Base-by-base conservation (phyloP, 1,140 invertebrate species). In the Drosophila fuyamai region DNA sequence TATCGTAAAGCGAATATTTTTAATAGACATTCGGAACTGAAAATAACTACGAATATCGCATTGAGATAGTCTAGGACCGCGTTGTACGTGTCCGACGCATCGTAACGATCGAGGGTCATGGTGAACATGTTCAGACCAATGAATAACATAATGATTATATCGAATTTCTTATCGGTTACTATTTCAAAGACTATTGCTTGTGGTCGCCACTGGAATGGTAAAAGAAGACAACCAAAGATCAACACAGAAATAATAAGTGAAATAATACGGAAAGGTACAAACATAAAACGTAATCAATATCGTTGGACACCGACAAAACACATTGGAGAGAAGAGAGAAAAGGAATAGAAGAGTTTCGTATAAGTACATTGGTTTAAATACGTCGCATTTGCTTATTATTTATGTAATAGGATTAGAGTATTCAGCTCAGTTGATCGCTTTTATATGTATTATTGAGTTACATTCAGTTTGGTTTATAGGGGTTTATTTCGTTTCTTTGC, bases 111-210 rank as follows among this genome's bases (percentile, higher is more conserved):
- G 93, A 99, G 93, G 55, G 98, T 98, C 98, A 99, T 99, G 57
- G 98, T 98, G 76, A 99, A 94, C 98, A 99, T 99, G 94, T 99
- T 99, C 65, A 99, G 93, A 82, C 98, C 97, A 92, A 99, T 99
- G 94, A 99, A 98, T 93, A 99, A 95, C 98, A 99, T 99, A 93
- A 99, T 99, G 89, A 98, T 96, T 96, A 99, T 99, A 94, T 99
- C 98, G 94, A 99, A 99, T 94, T 99, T 99, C 93, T 99, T 98
- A 94, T 98, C 97, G 61, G 97, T 98, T 77, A 98, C 97, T 93
- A 99, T 96, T 94, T 99, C 98, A 93, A 99, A 99, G 78, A 99
- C 96, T 89, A 99, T 96, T 61, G 96, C 97, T 95, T 99, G 98
- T 55, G 97, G 97, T 93, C 96, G 96, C 96, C 98, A 98, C 98